Conservation (phyloP, 2,888 invertebrate species). For the Hemithea aestivaria region DNA sequence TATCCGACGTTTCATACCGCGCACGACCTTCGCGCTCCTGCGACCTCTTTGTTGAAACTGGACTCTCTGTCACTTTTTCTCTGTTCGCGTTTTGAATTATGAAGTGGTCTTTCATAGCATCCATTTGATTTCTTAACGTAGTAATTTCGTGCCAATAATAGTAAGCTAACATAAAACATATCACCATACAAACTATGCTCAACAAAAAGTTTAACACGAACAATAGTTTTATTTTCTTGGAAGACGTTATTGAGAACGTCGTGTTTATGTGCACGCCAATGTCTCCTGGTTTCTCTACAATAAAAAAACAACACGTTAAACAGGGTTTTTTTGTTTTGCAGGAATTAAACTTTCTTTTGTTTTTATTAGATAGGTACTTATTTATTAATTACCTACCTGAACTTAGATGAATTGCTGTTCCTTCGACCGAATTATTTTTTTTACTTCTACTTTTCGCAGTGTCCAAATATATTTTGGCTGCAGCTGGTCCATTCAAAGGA, state of each 20-base stretch:
- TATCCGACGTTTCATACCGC: constrained; percentile 35
- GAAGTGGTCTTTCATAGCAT: constrained; percentile 57
- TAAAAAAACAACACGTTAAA: constrained; percentile 31
- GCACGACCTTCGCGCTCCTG: constrained; percentile 46
- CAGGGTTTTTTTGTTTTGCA: constrained; percentile 2
- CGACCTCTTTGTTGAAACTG: constrained; percentile 7
- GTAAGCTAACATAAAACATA: constrained; percentile 62
- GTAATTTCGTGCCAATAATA: constrained; percentile 70
- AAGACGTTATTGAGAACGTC: constrained; percentile 71
- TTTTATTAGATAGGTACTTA: constrained; percentile 5
- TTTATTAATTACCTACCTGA: constrained; percentile 65
- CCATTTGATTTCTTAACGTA: constrained; percentile 60
- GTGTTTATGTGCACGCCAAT: constrained; percentile 72
- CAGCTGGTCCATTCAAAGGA: constrained; percentile 64
- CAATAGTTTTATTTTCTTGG: constrained; percentile 71
- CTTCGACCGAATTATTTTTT: constrained; percentile 58
- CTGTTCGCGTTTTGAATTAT: constrained; percentile 48
- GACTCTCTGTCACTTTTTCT: constrained; percentile 30
- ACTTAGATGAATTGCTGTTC: constrained; percentile 68
- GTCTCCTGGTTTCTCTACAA: constrained; percentile 65
- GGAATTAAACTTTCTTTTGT: too few relatives aligned
- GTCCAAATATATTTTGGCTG: constrained; percentile 69
- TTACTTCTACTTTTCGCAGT: constrained; percentile 57
- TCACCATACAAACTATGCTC: constrained; percentile 59
- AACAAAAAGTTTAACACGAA: constrained; percentile 67